Base-by-base conservation (phyloP, 2,113 vertebrate species). In the Phycodurus eques region DNA sequence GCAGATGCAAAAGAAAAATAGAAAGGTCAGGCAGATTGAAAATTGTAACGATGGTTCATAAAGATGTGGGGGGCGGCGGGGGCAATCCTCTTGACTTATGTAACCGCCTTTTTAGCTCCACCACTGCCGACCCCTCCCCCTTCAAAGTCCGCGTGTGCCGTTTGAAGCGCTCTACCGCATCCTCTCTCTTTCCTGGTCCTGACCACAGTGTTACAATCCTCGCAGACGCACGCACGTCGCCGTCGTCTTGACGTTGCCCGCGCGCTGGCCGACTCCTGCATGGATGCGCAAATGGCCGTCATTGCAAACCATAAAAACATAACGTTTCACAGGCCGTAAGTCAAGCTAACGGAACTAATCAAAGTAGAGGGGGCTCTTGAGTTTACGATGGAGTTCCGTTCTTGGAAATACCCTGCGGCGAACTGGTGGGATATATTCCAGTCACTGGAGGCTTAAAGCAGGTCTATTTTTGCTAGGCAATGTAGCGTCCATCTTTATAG, bases 31-130 rank as follows among this genome's bases (percentile, higher is more conserved):
- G 85, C 67, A 5, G 75, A 56, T 22, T n/a, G 53, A 87, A 83
- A 80, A 84, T 71, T 84, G 77, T 73, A 72, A 73, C 76, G 75
- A 85, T 85, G 71, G 5, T 60, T 11, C 31, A 11, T 60, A 60
- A 60, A 60, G 27, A 60, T 51, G 70, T 75, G 35, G 35, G 35
- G 35, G 35, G 6, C 4, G 35, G 35, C 2, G 67, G 71, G 69
- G 66, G 72, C 81, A 76, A 78, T 81, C 79, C 80, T 86, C 76
- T 80, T 78, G 66, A 80, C 74, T 90, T 87, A 82, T 70, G 68
- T 84, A 88, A 88, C 76, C 42, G 72, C 51, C 60, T 78, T 79
- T 78, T 82, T 80, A 81, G 78, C 67, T 51, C 77, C 72, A 27
- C 81, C 44, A 42, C 71, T 73, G 35, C 35, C 70, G 60, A 67